phyloP scores from a whole-genome alignment of 2,888 invertebrate genomes.

The Sarcophaga caerulescens region DNA sequence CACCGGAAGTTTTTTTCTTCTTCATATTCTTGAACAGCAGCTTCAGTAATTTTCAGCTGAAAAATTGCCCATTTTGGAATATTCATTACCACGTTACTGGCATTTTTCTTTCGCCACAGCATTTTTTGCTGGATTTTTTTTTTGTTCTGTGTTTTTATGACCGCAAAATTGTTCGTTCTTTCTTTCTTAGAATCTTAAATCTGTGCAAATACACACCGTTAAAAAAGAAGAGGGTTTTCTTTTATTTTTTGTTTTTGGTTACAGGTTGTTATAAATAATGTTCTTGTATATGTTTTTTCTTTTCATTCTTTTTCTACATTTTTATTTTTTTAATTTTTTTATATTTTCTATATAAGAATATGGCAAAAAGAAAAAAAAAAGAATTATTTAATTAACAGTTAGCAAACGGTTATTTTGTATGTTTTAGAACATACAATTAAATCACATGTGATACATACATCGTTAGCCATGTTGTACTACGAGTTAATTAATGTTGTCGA shows the following conservation, averaged over 20 bases:
- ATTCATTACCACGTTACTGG: neutral
- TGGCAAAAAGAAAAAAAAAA: neutral
- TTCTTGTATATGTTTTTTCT: neutral
- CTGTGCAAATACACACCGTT: conserved; percentile 8
- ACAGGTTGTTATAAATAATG: conserved; percentile 25
- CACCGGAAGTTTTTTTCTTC: neutral
- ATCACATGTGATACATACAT: conserved; percentile 15
- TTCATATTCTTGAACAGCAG: neutral
- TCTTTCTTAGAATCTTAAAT: conserved; percentile 29
- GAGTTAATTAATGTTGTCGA: neutral
- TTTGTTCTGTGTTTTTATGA: neutral
- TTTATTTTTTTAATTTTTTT: neutral
- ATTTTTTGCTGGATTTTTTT: neutral
- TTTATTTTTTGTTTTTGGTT: neutral
- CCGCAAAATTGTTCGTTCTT: neutral
- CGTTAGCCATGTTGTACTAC: neutral
- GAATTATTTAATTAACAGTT: conserved; percentile 37
- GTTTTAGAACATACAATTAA: neutral
- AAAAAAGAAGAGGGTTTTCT: neutral
- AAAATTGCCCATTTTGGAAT: conserved; percentile 1
- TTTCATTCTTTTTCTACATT: neutral
- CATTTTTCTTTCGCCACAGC: neutral
- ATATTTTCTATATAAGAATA: neutral
- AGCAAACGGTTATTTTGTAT: conserved; percentile 24
- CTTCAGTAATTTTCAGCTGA: neutral